These are phyloP conservation scores for Euwallacea similis DNA, from an alignment of 1,140 invertebrate species.

Conservation along the genomic window DNA sequence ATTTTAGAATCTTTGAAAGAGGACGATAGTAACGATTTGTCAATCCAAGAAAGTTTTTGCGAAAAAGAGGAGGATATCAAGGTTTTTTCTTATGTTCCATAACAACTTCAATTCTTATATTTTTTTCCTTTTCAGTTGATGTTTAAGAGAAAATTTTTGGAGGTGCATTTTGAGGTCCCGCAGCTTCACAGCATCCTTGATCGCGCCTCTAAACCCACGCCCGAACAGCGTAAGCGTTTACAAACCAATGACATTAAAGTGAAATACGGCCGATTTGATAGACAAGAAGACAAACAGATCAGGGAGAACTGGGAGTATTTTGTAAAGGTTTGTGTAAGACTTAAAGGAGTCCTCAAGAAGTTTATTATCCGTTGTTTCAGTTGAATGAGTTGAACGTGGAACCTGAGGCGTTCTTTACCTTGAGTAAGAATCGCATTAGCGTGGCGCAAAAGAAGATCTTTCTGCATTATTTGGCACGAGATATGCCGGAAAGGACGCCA, in stretches of 20 bases:
- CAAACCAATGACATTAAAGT: neutral
- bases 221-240: neutral
- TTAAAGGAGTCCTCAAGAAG: neutral
- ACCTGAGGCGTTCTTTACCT: neutral
- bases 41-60: too few species aligned
- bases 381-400: neutral
- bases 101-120: too few species aligned
- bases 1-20: too few species aligned
- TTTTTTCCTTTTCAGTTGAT: neutral
- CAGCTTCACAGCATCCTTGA: neutral
- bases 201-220: conserved; percentile 7
- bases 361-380: conserved; percentile 1
- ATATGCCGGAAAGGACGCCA: conserved; percentile 10
- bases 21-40: too few species aligned
- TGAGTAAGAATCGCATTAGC: conserved; percentile 1
- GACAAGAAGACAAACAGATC: conserved; percentile 6
- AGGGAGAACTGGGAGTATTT: conserved; percentile 8
- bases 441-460: neutral
- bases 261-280: conserved; percentile 7
- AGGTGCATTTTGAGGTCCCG: neutral
- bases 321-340: neutral
- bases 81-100: too few species aligned
- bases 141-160: neutral
- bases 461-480: conserved; percentile 9
- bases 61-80: too few species aligned